Base-by-base conservation (phyloP, 2,888 invertebrate species). In the Sthenelais limicola region DNA sequence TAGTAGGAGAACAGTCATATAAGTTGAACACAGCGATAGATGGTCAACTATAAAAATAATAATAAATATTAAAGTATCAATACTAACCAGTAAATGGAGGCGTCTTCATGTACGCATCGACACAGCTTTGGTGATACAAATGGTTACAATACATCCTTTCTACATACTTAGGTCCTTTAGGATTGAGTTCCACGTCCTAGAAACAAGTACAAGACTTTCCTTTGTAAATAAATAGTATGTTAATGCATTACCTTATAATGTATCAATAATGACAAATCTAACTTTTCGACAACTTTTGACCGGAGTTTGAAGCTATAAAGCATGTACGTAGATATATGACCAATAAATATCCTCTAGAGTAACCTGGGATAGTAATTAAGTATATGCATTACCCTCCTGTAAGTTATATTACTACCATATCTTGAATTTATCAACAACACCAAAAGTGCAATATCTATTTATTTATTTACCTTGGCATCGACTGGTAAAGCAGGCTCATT, bases 71-170 rank as follows among this genome's bases (percentile, higher is more conserved):
- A 52, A 15, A 52, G 12, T 52, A 21, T 12, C 21, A 52, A 52
- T 21, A 18, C 35, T 67, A 9, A 90, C 90, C 91, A 80, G 91
- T 90, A 88, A 93, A 93, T 38, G 93, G 93, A 15, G 93, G 93
- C 72, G 91, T 91, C 80, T 92, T 92, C 89, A 93, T 90, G 83
- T 91, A 93, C 58, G 87, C 89, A 78, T 92, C 89, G 49, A 93
- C 89, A 84, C 93, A 93, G 54, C 90, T 90, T 79, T 91, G 88
- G 85, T 93, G 93, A 85, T 91, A 93, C 9, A 93, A 84, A 86
- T 93, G 93, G 0, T 92, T 92, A 83, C 93, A 93, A 80, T 92
- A 93, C 0, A 93, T 90, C 76, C 92, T 89, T 83, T 93, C 93
- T 30, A 92, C 90, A 81, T 91, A 91, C 54, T 43, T 56, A 18